Conservation (phyloP, 2,888 invertebrate genomes). For the Cerastoderma edule region DNA sequence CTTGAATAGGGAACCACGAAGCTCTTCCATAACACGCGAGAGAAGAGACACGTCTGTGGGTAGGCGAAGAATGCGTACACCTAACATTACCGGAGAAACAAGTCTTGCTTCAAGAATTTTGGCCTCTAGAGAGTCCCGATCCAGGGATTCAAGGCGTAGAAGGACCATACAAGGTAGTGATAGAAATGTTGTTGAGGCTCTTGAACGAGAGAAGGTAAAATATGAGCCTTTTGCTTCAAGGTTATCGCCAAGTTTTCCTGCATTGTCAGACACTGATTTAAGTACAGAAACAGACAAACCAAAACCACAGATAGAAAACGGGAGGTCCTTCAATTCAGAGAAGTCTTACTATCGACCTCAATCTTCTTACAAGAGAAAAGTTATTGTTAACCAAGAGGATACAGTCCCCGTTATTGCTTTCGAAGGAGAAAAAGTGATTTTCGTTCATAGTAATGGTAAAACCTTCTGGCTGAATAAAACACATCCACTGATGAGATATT, state of each 20-base stretch:
- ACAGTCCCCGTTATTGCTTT: constrained; percentile 43
- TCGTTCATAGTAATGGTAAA: constrained; percentile 47
- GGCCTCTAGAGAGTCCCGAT: constrained; percentile 25
- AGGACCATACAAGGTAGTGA: constrained; percentile 55
- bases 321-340: neutral
- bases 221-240: constrained; percentile 14
- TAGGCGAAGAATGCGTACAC: constrained; percentile 5
- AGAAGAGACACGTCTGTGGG: constrained; percentile 30
- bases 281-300: neutral
- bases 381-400: constrained; percentile 44
- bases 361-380: constrained; percentile 16
- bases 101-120: constrained; percentile 13
- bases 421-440: constrained; percentile 44
- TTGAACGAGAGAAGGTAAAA: constrained; percentile 32
- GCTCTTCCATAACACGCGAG: constrained; percentile 37
- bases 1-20: constrained; percentile 31
- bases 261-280: constrained; percentile 18
- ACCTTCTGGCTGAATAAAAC: constrained; percentile 44
- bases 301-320: neutral
- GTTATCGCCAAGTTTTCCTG: constrained; percentile 9
- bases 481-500: constrained; percentile 34
- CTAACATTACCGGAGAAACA: neutral
- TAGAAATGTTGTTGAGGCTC: constrained; percentile 39
- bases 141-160: constrained; percentile 38
- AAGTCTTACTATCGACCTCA: neutral